phyloP scores from a whole-genome alignment of 2,888 invertebrate genomes.

The Nomada goodeniana region DNA sequence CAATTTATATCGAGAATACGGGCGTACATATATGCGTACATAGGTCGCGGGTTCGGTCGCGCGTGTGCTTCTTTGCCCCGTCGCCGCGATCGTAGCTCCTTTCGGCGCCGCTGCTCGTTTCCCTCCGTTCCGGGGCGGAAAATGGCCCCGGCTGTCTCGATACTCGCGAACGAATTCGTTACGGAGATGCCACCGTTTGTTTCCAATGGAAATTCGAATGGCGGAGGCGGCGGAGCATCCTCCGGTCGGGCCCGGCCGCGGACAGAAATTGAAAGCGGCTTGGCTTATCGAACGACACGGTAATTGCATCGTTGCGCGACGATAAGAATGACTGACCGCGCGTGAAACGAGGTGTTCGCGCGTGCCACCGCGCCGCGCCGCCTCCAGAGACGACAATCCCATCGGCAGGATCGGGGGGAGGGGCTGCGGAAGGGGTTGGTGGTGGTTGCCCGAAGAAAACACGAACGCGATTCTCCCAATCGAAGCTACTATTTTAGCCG shows the following conservation, averaged over 20 bases:
- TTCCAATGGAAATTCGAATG: too few species aligned
- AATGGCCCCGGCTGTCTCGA: too few species aligned
- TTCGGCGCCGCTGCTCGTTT: neutral
- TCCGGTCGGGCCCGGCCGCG: conserved; percentile 1
- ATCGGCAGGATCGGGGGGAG: neutral
- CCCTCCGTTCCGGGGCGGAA: neutral
- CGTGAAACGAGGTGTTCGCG: conserved; percentile 2
- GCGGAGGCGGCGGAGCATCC: too few species aligned
- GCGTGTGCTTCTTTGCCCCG: neutral
- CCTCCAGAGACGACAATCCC: conserved; percentile 21
- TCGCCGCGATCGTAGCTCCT: neutral
- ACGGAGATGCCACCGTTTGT: too few species aligned
- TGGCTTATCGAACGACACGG: neutral
- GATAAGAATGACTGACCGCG: conserved; percentile 19
- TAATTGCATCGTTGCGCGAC: conserved; percentile 30
- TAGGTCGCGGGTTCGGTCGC: neutral
- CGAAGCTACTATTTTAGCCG: too few species aligned
- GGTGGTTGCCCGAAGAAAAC: too few species aligned
- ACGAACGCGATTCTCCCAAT: too few species aligned
- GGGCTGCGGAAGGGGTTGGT: too few species aligned
- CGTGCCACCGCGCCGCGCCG: conserved; percentile 18
- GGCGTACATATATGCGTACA: conserved; percentile 1
- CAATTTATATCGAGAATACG: conserved; percentile 73
- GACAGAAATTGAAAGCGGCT: conserved; percentile 15
- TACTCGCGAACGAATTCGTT: too few species aligned